These are phyloP conservation scores for Drosophila quadrilineata DNA, from an alignment of 1,140 invertebrate species.

Conservation along the genomic window DNA sequence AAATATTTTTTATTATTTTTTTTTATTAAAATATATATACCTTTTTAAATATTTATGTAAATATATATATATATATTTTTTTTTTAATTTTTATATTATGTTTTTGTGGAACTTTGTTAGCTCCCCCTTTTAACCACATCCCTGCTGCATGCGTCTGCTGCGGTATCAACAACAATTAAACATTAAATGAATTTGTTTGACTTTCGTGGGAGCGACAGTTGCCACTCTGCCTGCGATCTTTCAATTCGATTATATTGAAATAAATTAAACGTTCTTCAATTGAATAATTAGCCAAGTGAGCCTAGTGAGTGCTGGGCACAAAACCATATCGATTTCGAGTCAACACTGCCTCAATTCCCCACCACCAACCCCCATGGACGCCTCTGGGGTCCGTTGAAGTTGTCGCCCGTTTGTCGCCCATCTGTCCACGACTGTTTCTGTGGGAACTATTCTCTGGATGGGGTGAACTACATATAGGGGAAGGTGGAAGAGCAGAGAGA, in stretches of 20 bases:
- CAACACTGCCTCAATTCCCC: not conserved
- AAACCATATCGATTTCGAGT: slow-evolving; percentile 43
- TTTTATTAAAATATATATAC: too few relatives aligned
- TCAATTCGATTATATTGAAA: slow-evolving; percentile 80
- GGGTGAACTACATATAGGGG: not conserved
- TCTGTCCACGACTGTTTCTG: slow-evolving; percentile 36
- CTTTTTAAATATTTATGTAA: not conserved
- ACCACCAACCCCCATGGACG: not conserved
- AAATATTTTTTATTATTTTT: too few relatives aligned
- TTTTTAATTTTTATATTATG: too few relatives aligned
- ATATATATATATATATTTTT: not conserved
- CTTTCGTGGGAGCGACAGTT: slow-evolving; percentile 69
- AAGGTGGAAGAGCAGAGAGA: not conserved
- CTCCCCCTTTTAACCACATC: not conserved
- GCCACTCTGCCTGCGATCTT: slow-evolving; percentile 44
- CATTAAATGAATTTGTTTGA: slow-evolving; percentile 76
- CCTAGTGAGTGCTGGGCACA: slow-evolving; percentile 37
- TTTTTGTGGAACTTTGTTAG: too few relatives aligned
- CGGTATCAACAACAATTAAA: slow-evolving; percentile 66
- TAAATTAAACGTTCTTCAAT: slow-evolving; percentile 79
- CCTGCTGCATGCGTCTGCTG: slow-evolving; percentile 7
- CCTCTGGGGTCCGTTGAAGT: slow-evolving; percentile 2
- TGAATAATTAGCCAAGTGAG: slow-evolving; percentile 74
- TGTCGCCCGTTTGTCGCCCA: slow-evolving; percentile 50
- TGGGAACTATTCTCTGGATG: slow-evolving; percentile 54